phyloP scores from a whole-genome alignment of 1,140 invertebrate genomes.

The Drosophila eugracilis region DNA sequence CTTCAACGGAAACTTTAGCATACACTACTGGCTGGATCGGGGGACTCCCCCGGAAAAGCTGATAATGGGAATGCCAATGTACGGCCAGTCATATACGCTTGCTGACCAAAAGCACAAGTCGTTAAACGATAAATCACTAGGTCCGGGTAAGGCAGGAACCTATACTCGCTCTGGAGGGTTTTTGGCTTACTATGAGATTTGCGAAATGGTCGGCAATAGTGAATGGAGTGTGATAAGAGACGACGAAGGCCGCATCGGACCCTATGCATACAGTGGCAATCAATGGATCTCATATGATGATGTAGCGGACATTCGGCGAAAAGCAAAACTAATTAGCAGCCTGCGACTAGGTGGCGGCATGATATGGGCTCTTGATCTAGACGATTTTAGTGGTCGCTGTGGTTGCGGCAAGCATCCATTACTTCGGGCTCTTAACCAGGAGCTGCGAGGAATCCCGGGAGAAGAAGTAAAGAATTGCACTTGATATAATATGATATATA shows the following conservation, averaged over 20 bases:
- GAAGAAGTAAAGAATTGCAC: constrained; percentile 84
- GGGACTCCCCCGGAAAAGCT: constrained; percentile 91
- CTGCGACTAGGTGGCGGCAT: constrained; percentile 90
- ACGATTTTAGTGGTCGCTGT: constrained; percentile 90
- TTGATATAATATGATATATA: too few species aligned
- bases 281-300: constrained; percentile 95
- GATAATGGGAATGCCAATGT: constrained; percentile 93
- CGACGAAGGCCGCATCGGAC: constrained; percentile 88
- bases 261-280: constrained; percentile 89
- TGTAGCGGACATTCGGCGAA: constrained; percentile 87
- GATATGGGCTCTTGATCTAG: constrained; percentile 91
- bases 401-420: constrained; percentile 87
- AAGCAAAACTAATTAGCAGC: constrained; percentile 86
- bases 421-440: constrained; percentile 86
- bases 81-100: constrained; percentile 93
- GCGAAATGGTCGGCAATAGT: constrained; percentile 86
- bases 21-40: constrained; percentile 92
- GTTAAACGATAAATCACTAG: constrained; percentile 89
- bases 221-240: constrained; percentile 89
- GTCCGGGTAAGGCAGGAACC: constrained; percentile 91
- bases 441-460: constrained; percentile 85
- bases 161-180: constrained; percentile 93
- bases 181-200: constrained; percentile 94
- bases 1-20: constrained; percentile 93
- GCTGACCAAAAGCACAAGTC: constrained; percentile 87